Evolutionary conservation across 2,888 invertebrate genomes (phyloP).

Genomic region (Sinhomidia bicolor): DNA sequence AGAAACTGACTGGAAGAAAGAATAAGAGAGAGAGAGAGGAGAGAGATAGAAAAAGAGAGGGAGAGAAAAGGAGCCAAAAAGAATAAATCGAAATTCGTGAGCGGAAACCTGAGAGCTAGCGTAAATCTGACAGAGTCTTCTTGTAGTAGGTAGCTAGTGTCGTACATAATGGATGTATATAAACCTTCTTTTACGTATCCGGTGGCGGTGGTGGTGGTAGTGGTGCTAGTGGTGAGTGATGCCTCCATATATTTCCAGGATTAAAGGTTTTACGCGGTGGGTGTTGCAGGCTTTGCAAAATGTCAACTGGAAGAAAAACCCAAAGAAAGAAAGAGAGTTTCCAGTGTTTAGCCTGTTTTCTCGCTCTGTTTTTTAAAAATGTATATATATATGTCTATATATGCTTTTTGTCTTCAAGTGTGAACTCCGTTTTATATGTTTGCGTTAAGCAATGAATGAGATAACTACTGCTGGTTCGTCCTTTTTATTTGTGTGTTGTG

Average conservation of each 20-base stretch:
- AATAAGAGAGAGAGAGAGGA: background rate
- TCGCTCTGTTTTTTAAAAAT: background rate
- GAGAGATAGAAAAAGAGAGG: background rate
- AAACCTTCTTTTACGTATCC: background rate
- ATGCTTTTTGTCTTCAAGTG: background rate
- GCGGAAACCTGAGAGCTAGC: slow-evolving; percentile 27
- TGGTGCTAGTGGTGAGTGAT: no score
- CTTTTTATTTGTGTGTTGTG: background rate
- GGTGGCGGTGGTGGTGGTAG: no score
- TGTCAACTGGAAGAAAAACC: slow-evolving; percentile 16
- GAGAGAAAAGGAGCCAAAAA: slow-evolving; percentile 14
- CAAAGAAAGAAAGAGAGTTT: background rate
- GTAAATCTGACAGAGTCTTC: slow-evolving; percentile 18
- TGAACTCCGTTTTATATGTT: no score
- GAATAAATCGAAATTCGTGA: slow-evolving; percentile 45
- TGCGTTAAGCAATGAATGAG: slow-evolving; percentile 1
- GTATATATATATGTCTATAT: no score
- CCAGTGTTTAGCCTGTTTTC: background rate
- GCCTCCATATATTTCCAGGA: slow-evolving; percentile 30
- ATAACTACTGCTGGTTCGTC: background rate
- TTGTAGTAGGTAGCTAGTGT: background rate
- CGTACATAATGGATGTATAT: background rate
- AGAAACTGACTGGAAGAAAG: no score
- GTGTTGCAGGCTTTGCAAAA: slow-evolving; percentile 30
- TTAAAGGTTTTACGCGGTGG: slow-evolving; percentile 43